These are phyloP conservation scores for Pristionchus mayeri DNA, from an alignment of 2,888 invertebrate species.

Conservation along the genomic window DNA sequence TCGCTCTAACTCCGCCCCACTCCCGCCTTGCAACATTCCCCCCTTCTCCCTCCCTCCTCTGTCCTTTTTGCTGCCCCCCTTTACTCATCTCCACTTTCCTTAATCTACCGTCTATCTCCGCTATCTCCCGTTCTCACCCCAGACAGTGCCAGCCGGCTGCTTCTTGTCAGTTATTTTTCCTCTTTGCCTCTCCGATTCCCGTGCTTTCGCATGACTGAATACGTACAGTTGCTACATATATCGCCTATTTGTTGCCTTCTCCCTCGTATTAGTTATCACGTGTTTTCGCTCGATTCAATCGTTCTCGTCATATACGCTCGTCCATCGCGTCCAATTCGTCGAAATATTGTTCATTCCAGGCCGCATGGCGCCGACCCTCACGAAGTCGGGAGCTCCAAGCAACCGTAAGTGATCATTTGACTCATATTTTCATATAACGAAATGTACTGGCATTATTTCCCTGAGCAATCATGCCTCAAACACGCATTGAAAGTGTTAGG, in stretches of 20 bases:
- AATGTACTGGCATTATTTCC: too few relatives aligned
- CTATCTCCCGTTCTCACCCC: too few relatives aligned
- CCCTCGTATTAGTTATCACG: slow-evolving; percentile 17
- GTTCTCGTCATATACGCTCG: too few relatives aligned
- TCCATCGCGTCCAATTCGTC: too few relatives aligned
- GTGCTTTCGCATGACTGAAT: not conserved
- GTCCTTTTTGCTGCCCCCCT: not conserved
- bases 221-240: not conserved
- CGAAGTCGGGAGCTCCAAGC: slow-evolving; percentile 45
- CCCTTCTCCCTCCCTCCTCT: slow-evolving; percentile 9
- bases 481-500: too few relatives aligned
- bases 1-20: slow-evolving; percentile 13
- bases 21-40: slow-evolving; percentile 29
- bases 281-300: not conserved
- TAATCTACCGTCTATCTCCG: not conserved
- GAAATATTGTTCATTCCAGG: too few relatives aligned
- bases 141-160: too few relatives aligned
- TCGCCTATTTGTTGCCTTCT: not conserved
- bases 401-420: slow-evolving; percentile 10
- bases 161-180: not conserved
- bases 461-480: too few relatives aligned
- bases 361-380: slow-evolving; percentile 37
- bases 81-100: not conserved
- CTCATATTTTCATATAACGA: too few relatives aligned
- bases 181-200: too few relatives aligned